Percentiles rank a stretch among this genome's conserved stretches.
Conservation (phyloP, 2,797 vertebrate species). For the Coregonus ussuriensis region DNA sequence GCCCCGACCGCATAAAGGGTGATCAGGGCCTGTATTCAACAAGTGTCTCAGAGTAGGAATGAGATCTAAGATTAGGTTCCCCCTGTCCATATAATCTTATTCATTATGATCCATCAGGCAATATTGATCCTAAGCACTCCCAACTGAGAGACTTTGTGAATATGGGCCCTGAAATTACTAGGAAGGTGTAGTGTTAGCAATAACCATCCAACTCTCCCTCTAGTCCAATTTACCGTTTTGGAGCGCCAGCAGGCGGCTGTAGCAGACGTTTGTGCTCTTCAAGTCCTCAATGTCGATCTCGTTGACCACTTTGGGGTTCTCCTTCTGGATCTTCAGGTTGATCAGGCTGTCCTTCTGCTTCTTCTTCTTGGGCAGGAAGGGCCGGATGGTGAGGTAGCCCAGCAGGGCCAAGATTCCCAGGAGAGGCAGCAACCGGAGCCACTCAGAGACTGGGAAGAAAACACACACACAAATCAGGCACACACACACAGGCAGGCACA, state of each 20-base stretch:
- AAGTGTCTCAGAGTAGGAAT: too few species aligned
- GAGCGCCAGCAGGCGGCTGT: constrained; percentile 98
- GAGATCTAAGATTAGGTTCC: too few species aligned
- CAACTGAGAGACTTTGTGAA: too few species aligned
- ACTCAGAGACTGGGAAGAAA: constrained; percentile 86
- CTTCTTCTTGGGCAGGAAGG: constrained; percentile 93
- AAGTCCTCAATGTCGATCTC: constrained; percentile 99
- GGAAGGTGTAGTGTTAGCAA: neutral
- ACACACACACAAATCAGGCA: neutral
- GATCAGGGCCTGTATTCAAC: too few species aligned
- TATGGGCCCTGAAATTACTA: neutral
- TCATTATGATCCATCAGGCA: too few species aligned
- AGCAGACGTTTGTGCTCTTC: constrained; percentile 89
- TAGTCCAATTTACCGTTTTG: constrained; percentile 91
- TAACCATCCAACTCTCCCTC: neutral
- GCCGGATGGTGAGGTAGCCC: constrained; percentile 93
- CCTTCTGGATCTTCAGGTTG: constrained; percentile 99
- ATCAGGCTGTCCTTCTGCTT: constrained; percentile 95
- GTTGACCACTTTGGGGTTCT: constrained; percentile 97
- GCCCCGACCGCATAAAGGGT: too few species aligned
- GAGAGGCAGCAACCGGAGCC: constrained; percentile 92
- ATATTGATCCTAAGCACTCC: too few species aligned
- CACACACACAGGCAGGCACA: too few species aligned
- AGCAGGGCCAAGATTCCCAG: constrained; percentile 92
- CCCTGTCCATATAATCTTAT: too few species aligned